A percentile compares a stretch with the other conserved stretches of the same genome.
These are phyloP conservation scores for Drosophila acutilabella DNA, from an alignment of 2,888 invertebrate species.

Conservation along the genomic window DNA sequence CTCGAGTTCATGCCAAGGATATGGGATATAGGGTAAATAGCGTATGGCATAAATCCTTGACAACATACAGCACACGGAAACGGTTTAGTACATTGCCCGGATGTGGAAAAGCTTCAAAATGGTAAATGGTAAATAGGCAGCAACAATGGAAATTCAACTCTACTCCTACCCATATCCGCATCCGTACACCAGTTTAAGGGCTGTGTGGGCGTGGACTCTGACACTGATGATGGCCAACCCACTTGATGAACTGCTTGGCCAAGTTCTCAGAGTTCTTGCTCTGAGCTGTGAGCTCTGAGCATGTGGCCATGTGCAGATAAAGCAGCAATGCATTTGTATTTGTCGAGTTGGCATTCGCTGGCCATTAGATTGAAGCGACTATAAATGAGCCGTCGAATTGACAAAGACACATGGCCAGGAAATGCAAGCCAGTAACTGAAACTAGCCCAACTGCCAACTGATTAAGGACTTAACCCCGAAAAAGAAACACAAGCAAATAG, in stretches of 20 bases:
- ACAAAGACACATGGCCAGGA: constrained; percentile 68
- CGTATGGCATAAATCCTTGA: constrained; percentile 62
- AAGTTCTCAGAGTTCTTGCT: constrained; percentile 3
- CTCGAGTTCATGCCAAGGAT: constrained; percentile 46
- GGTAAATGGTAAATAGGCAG: constrained; percentile 48
- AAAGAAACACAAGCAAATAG: no score
- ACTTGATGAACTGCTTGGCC: constrained; percentile 55
- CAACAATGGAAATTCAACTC: constrained; percentile 28
- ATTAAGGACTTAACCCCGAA: not conserved
- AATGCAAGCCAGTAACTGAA: constrained; percentile 31
- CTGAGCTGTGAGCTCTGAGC: constrained; percentile 7
- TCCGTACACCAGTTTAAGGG: not conserved
- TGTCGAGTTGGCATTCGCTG: constrained; percentile 54
- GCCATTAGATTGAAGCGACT: constrained; percentile 38
- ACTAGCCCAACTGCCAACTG: constrained; percentile 13
- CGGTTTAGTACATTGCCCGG: constrained; percentile 72
- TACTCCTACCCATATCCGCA: not conserved
- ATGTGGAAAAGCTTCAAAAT: constrained; percentile 59
- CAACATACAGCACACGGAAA: constrained; percentile 55
- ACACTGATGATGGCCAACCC: constrained; percentile 35
- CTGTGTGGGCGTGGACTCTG: constrained; percentile 26
- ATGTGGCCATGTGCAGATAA: constrained; percentile 58
- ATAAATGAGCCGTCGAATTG: constrained; percentile 67
- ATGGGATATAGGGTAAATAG: not conserved
- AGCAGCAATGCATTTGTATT: constrained; percentile 62